Evolutionary conservation across 1,140 invertebrate genomes (phyloP), one percentile per base, ranked within the genome.

Genomic region (Atta texana): DNA sequence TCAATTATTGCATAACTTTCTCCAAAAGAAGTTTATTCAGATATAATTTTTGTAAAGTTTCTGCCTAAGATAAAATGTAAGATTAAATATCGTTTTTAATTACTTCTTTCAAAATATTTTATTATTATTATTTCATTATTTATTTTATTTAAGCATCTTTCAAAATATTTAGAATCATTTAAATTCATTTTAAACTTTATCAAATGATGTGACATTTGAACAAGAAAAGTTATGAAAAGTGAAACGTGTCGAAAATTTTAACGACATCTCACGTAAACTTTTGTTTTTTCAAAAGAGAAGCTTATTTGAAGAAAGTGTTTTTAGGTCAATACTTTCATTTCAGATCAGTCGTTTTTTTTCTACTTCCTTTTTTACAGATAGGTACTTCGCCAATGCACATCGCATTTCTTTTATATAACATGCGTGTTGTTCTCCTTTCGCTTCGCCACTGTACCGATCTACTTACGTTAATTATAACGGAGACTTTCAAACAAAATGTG

Each of bases 351-450:
- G 21, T 59, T 74, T 71, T 80, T 57, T 75, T 74, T 34, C 69
- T 21, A 31, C 55, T 84, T 51, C 80, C 55, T 75, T 74, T 82
- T 82, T 71, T 84, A 14, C 28, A 84, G 31, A 14, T 51, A n/a
- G 14, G 34, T 63, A 84, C 69, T 59, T 74, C 34, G 18, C 69
- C 53, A 72, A 24, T 18, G 55, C 24, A 51, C 69, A 39, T 31
- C 80, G 55, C 18, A 28, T 69, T 84, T 84, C 69, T n/a, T 84
- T 75, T 75, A 84, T 14, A 57, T 84, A 84, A 84, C 39, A n/a
- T 10, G n/a, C 49, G 31, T 63, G 14, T 49, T 28, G 24, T 31
- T 24, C 69, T 63, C 69, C 69, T 84, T 84, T 84, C 57, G 69
- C 57, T 31, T 75, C 44, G 14, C 21, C 28, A 21, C 24, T n/a